A percentile compares a stretch with the other conserved stretches of the same genome.
phyloP scores from a whole-genome alignment of 2,797 vertebrate genomes.

The Chaetophractus vellerosus region DNA sequence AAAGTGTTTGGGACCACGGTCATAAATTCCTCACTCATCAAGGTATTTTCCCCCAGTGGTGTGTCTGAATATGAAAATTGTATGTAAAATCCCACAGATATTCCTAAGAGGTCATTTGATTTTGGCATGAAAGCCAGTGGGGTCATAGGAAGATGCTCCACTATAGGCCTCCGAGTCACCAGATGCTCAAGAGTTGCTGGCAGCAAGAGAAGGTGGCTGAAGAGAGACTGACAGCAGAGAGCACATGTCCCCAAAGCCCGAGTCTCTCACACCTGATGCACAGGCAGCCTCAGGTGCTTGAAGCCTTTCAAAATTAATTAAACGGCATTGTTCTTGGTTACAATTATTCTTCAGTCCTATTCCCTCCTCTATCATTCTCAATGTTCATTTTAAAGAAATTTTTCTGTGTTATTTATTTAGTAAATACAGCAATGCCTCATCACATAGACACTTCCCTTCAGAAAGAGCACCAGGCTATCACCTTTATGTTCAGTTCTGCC shows the following conservation, averaged over 20 bases:
- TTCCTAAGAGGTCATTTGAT: not conserved
- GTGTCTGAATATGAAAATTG: not conserved
- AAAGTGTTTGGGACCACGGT: not conserved
- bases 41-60: not conserved
- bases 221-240: not conserved
- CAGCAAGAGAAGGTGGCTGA: not conserved
- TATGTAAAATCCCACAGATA: not conserved
- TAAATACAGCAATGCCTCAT: not conserved
- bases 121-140: not conserved
- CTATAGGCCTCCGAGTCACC: not conserved
- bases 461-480: not conserved
- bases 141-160: not conserved
- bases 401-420: not conserved
- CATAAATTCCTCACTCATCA: not conserved
- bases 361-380: not conserved
- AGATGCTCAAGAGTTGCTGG: not conserved
- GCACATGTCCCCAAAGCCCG: not conserved
- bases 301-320: conserved; percentile 11
- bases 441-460: conserved; percentile 26
- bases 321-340: not conserved
- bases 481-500: not conserved
- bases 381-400: conserved; percentile 1
- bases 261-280: not conserved
- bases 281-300: not conserved
- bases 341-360: not conserved